A percentile compares a stretch with the other conserved stretches of the same genome.
Conservation (phyloP, 2,797 vertebrate species). For the Muraenolepis orangiensis region DNA sequence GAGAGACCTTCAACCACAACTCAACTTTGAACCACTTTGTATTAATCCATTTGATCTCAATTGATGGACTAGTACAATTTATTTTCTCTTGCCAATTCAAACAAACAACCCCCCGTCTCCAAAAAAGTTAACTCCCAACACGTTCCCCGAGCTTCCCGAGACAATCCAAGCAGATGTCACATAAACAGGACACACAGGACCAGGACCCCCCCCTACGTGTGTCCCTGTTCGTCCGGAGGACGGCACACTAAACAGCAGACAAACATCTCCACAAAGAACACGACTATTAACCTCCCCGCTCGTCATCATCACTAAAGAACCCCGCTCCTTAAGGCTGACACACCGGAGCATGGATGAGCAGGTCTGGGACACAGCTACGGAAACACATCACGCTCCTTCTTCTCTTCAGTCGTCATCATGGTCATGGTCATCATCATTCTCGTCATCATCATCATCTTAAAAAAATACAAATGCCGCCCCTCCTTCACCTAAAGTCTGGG, state of each 20-base stretch:
- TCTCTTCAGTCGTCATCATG: constrained; percentile 23
- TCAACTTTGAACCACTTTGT: constrained; percentile 5
- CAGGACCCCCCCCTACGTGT: too few species aligned
- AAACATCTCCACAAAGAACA: not conserved
- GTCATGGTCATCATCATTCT: not conserved
- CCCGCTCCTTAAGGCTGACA: constrained; percentile 35
- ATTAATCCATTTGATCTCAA: constrained; percentile 23
- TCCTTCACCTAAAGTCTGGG: constrained; percentile 54
- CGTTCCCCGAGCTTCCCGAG: not conserved
- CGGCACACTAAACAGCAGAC: not conserved
- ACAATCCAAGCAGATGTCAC: not conserved
- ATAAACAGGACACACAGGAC: too few species aligned
- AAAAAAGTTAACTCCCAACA: not conserved
- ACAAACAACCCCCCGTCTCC: not conserved
- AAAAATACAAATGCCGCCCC: constrained; percentile 71
- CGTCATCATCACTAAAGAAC: not conserved
- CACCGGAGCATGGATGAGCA: constrained; percentile 39
- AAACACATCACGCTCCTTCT: constrained; percentile 51
- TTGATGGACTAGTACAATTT: not conserved
- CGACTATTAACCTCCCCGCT: not conserved
- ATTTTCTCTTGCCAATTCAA: not conserved
- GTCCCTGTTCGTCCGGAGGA: not conserved
- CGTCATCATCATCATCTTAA: constrained; percentile 53
- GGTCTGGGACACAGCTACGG: constrained; percentile 61
- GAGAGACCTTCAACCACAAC: not conserved